Evolutionary conservation across 2,797 vertebrate species (phyloP), one percentile per base, ranked within the genome.

Genomic region (Iguana delicatissima): DNA sequence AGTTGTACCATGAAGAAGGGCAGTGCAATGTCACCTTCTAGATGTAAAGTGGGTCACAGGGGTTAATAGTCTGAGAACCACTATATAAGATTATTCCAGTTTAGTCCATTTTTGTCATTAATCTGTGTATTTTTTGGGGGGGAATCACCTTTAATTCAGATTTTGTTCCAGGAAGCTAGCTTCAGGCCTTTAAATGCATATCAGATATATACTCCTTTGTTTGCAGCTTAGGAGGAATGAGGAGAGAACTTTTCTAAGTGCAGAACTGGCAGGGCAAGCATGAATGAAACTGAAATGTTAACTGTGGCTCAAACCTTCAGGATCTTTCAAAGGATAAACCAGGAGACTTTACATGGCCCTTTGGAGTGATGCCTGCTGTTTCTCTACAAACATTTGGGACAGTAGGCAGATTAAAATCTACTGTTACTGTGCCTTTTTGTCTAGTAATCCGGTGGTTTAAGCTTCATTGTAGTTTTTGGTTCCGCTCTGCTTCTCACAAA

Each of bases 381-480:
- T 69, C 35, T n/a, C 62, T 82, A 32, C 55, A 42, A 69, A n/a
- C 69, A 14, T 64, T n/a, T 62, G 35, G 72, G 35, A 59, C 2
- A 29, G 59, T 14, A 7, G 42, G 62, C 35, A 16, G 52, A 74
- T 57, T 85, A 55, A 85, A 89, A 85, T 18, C 38, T 81, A 29
- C 26, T 52, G 8, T 57, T 38, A 24, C 64, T 42, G 32, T 59
- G 38, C 35, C 76, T 46, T 57, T 42, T 57, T 35, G 64, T 59
- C 64, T 50, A n/a, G 52, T 80, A 86, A 90, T 86, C 77, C 52
- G 6, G 13, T 8, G 8, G 8, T 72, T 81, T 90, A 73, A 73
- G 64, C 29, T 20, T 59, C 77, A 62, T 46, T 59, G 77, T 38
- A 69, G 62, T 35, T 72, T 57, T 13, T 35, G 64, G 38, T 62